Evolutionary conservation across 2,113 vertebrate species (phyloP).

Genomic region (Sebastes schlegelii): DNA sequence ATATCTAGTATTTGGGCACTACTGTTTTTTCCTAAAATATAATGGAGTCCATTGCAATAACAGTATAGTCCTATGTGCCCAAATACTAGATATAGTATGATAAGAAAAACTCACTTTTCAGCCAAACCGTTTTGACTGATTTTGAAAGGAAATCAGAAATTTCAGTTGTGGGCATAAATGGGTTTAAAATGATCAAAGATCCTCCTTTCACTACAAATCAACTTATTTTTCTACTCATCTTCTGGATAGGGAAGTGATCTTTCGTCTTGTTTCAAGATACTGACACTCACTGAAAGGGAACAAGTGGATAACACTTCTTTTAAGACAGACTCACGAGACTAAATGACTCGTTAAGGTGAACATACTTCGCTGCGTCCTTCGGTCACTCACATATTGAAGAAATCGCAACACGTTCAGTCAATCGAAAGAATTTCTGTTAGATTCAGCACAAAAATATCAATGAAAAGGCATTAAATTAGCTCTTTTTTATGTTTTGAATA

Average conservation of each 20-base stretch:
- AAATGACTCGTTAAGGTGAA: neutral
- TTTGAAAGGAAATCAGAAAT: too few relatives aligned
- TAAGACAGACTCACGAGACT: neutral
- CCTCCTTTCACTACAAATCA: neutral
- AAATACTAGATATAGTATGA: too few relatives aligned
- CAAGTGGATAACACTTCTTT: neutral
- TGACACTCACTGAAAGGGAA: neutral
- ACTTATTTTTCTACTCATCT: neutral
- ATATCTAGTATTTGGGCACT: too few relatives aligned
- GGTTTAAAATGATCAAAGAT: too few relatives aligned
- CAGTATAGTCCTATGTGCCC: too few relatives aligned
- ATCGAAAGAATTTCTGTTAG: slow-evolving; percentile 1
- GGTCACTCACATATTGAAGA: neutral
- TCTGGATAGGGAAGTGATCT: neutral
- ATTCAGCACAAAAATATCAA: neutral
- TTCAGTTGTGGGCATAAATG: too few relatives aligned
- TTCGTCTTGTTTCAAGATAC: neutral
- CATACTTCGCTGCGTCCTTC: neutral
- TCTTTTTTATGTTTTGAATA: slow-evolving; percentile 10
- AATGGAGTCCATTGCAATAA: too few relatives aligned
- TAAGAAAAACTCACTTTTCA: too few relatives aligned
- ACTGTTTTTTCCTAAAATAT: too few relatives aligned
- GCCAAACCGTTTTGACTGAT: too few relatives aligned
- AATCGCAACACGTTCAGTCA: neutral
- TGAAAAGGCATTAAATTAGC: slow-evolving; percentile 33